Conservation (phyloP, 2,797 vertebrate genomes). For the Onychomys leucogaster region DNA sequence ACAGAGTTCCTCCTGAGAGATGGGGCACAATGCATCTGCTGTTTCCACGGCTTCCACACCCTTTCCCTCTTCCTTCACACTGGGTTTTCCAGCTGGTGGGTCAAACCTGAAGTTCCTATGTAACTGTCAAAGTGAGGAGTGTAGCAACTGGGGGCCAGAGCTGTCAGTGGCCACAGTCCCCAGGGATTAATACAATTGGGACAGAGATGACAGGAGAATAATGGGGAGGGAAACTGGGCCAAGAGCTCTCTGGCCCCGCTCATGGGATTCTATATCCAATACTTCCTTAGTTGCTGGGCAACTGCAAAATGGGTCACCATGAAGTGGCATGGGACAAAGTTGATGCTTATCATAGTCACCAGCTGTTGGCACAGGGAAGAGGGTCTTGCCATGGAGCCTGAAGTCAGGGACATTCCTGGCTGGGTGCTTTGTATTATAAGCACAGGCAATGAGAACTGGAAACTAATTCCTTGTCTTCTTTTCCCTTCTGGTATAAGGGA, state of each 20-base stretch:
- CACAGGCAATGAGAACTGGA: neutral
- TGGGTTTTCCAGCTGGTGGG: neutral
- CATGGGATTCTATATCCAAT: neutral
- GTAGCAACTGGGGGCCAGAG: neutral
- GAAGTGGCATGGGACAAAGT: neutral
- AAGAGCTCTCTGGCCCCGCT: neutral
- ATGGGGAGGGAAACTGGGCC: neutral
- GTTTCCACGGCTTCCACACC: neutral
- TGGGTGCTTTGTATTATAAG: neutral
- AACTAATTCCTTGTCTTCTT: neutral
- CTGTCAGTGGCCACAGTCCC: neutral
- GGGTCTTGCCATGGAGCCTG: neutral
- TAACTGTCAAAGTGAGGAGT: neutral
- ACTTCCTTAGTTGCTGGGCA: neutral
- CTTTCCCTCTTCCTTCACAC: neutral
- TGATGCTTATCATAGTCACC: neutral
- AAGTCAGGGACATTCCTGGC: neutral
- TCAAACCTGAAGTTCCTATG: neutral
- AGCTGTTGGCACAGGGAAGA: neutral
- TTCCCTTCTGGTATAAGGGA: neutral
- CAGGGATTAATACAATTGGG: neutral
- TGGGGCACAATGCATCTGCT: neutral
- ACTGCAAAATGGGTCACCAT: constrained; percentile 1
- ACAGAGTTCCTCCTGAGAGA: neutral
- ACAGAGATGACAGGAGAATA: constrained; percentile 35